Base-by-base conservation (phyloP, 2,113 vertebrate species). In the Sinocyclocheilus rhinocerous region DNA sequence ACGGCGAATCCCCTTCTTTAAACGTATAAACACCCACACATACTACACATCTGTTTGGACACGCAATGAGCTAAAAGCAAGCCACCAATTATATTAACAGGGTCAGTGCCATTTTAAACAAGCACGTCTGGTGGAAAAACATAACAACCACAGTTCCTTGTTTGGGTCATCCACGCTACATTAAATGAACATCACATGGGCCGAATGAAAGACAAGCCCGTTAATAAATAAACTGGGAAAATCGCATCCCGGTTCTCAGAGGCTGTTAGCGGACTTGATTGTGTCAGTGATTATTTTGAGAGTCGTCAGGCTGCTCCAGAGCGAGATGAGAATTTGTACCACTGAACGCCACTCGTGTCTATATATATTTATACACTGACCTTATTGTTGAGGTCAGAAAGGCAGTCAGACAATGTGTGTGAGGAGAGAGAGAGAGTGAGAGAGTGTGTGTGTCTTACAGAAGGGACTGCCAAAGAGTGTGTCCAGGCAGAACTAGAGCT, bases 241-340 rank as follows among this genome's bases (percentile, higher is more conserved):
- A 87, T 73, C 16, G 22, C 39, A 59, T 55, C 24, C 11, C 3
- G 20, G 57, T 57, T 39, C 76, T 79, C 0, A 48, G 15, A 57
- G 69, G 78, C 83, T 52, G 70, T 81, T 63, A 85, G 70, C 11
- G 6, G 50, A 39, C 29, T 26, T 65, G n/a, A 50, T 72, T 52
- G 36, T 55, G 61, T 67, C 81, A 50, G 33, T 7, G 36, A 81
- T 86, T 88, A 85, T 91, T 87, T 87, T 90, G 59, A 63, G 79
- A 84, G 67, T 84, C 39, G 39, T 52, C 80, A 45, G 36, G 50
- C 55, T 81, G 57, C 22, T 29, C 33, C 3, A 0, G 45, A 52
- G 52, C 69, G 69, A 59, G 36, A 69, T 69, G 57, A 39, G 67
- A 67, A 84, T 77, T 77, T 85, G 70, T 85, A 39, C 82, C 33